Evolutionary conservation across 2,888 invertebrate species (phyloP).

Genomic region (Chrysodeixis includens): DNA sequence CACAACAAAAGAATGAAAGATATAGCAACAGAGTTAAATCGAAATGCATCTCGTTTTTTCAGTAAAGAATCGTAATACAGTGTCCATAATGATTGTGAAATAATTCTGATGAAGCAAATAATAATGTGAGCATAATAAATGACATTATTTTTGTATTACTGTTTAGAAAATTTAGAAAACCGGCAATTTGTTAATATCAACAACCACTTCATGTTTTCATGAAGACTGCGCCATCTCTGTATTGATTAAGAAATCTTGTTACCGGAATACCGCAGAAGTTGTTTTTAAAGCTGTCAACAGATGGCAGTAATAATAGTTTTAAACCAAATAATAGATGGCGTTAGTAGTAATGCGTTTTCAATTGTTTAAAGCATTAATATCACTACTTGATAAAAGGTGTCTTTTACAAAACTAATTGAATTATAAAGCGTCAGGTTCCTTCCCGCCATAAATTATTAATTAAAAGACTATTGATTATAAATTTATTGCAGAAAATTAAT

Average conservation of each 20-base stretch:
- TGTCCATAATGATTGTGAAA: no score
- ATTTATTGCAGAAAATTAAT: neutral
- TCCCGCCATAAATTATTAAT: neutral
- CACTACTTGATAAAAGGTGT: no score
- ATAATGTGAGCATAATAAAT: no score
- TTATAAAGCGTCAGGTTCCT: neutral
- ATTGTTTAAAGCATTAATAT: neutral
- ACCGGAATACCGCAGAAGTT: rapidly evolving
- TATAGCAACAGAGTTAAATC: no score
- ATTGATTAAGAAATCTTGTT: neutral
- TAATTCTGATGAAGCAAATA: no score
- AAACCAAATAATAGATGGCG: constrained; percentile 27
- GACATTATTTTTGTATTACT: neutral
- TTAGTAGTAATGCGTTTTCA: neutral
- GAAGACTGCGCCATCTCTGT: constrained; percentile 21
- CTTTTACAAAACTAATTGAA: no score
- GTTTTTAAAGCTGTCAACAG: neutral
- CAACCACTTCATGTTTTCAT: neutral
- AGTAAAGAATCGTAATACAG: no score
- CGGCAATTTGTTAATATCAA: neutral
- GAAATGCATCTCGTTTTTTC: no score
- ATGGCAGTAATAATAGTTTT: constrained; percentile 16
- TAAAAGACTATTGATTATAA: neutral
- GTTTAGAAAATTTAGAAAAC: neutral
- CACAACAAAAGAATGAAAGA: no score